These are phyloP conservation scores for Nematostella vectensis DNA, from an alignment of 92 coral and sea anemone species.

Conservation along the genomic window DNA sequence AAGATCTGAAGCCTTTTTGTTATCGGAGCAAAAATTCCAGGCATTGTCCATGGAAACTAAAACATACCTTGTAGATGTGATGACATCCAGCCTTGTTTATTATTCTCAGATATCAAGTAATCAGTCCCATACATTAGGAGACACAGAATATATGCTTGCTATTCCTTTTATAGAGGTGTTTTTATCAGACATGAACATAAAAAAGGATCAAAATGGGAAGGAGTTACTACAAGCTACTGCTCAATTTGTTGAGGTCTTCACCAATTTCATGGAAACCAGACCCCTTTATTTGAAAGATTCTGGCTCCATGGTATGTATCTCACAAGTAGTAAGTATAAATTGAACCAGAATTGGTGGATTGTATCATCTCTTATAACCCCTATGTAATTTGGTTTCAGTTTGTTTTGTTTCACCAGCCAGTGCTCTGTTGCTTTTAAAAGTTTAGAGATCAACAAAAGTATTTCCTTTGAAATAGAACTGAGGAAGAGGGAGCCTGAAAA, in stretches of 20 bases:
- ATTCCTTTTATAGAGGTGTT: slow-evolving; percentile 61
- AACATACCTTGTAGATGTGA: slow-evolving; percentile 21
- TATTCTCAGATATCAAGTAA: too few relatives aligned
- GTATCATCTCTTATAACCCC: too few relatives aligned
- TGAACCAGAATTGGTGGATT: too few relatives aligned
- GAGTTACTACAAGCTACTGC: slow-evolving; percentile 19
- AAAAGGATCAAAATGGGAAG: slow-evolving; percentile 14
- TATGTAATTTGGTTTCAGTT: too few relatives aligned
- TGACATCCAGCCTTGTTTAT: slow-evolving; percentile 17
- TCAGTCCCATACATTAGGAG: slow-evolving; percentile 36
- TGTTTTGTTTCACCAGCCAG: too few relatives aligned
- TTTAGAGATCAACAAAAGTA: too few relatives aligned
- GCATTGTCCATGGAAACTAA: slow-evolving; percentile 27
- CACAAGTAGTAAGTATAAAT: too few relatives aligned
- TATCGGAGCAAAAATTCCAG: slow-evolving; percentile 39
- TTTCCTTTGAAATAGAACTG: too few relatives aligned
- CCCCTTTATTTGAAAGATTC: slow-evolving; percentile 58
- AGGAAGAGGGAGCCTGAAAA: too few relatives aligned
- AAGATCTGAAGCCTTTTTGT: slow-evolving; percentile 60
- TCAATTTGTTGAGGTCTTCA: slow-evolving; percentile 39
- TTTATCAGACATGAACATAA: slow-evolving; percentile 9
- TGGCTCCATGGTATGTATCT: slow-evolving; percentile 58
- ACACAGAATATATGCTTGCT: slow-evolving; percentile 63
- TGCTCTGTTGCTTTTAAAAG: too few relatives aligned
- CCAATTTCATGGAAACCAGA: slow-evolving; percentile 55